phyloP scores from a whole-genome alignment of 2,797 vertebrate species.

The Lacerta viridis region DNA sequence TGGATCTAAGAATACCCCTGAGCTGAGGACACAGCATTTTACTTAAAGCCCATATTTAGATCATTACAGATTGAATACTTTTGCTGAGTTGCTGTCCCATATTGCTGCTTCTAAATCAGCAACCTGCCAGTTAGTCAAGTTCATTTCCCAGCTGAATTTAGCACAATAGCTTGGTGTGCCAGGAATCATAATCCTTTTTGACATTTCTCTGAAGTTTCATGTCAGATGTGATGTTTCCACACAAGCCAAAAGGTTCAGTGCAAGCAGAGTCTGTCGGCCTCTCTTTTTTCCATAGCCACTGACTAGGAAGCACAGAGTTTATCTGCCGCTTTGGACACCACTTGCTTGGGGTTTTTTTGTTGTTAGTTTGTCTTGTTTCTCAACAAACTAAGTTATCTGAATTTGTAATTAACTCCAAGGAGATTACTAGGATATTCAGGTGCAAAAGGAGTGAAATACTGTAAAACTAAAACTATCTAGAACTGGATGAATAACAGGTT shows the following conservation, averaged over 20 bases:
- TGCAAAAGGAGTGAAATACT: neutral
- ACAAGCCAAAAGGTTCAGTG: neutral
- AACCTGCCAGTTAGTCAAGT: neutral
- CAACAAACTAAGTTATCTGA: constrained; percentile 8
- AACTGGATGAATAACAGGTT: constrained; percentile 45
- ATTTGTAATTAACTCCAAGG: constrained; percentile 46
- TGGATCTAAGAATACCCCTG: no score
- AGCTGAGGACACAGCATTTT: neutral
- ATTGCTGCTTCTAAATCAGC: neutral
- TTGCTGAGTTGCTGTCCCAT: neutral
- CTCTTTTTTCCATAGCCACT: neutral
- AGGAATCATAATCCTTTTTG: neutral
- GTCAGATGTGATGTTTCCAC: neutral
- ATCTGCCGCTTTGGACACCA: constrained; percentile 32
- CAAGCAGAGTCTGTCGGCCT: neutral
- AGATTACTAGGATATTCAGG: constrained; percentile 42
- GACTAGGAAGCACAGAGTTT: constrained; percentile 43
- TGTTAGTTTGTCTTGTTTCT: constrained; percentile 26
- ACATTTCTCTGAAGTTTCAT: neutral
- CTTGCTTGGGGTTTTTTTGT: neutral
- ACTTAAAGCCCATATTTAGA: neutral
- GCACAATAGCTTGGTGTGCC: neutral
- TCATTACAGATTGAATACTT: neutral
- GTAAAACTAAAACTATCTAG: constrained; percentile 8
- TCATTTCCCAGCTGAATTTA: neutral